These are phyloP conservation scores for Caenorhabditis briggsae DNA, from an alignment of 1,140 invertebrate genomes.

Conservation along the genomic window DNA sequence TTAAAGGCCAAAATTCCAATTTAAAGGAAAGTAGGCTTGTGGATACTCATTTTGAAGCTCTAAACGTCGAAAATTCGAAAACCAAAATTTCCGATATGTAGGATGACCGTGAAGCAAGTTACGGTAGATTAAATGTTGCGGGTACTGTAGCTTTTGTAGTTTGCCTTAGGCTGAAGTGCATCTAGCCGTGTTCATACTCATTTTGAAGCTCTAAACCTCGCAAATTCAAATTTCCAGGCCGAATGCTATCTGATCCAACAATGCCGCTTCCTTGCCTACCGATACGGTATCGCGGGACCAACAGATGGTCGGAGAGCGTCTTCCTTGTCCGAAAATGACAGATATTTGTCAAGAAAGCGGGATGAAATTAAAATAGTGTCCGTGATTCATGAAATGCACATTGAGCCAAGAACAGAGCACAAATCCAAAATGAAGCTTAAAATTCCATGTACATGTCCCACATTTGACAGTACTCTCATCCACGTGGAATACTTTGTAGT, in stretches of 20 bases:
- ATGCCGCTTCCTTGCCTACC: conserved; percentile 29
- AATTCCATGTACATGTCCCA: conserved; percentile 20
- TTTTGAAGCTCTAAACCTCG: background rate
- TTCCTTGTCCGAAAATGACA: conserved; percentile 18
- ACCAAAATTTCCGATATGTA: too few species aligned
- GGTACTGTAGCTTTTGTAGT: too few species aligned
- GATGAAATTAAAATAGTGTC: conserved; percentile 18
- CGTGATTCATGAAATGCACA: conserved; percentile 38
- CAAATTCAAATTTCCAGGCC: background rate
- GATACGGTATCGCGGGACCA: conserved; percentile 21
- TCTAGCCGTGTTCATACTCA: background rate
- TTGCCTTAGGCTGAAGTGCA: too few species aligned
- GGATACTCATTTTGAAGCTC: too few species aligned
- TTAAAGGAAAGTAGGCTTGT: too few species aligned
- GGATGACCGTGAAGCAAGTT: too few species aligned
- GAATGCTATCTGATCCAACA: conserved; percentile 50
- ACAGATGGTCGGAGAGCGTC: conserved; percentile 14
- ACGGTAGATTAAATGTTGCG: too few species aligned
- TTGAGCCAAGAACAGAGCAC: background rate
- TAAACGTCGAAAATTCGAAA: too few species aligned
- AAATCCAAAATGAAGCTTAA: conserved; percentile 36
- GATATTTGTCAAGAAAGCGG: conserved; percentile 22
- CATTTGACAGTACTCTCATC: conserved; percentile 50
- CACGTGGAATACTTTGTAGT: conserved; percentile 45
- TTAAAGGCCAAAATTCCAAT: too few species aligned